These are phyloP conservation scores for Musca domestica DNA, from an alignment of 1,140 invertebrate genomes.

Conservation along the genomic window DNA sequence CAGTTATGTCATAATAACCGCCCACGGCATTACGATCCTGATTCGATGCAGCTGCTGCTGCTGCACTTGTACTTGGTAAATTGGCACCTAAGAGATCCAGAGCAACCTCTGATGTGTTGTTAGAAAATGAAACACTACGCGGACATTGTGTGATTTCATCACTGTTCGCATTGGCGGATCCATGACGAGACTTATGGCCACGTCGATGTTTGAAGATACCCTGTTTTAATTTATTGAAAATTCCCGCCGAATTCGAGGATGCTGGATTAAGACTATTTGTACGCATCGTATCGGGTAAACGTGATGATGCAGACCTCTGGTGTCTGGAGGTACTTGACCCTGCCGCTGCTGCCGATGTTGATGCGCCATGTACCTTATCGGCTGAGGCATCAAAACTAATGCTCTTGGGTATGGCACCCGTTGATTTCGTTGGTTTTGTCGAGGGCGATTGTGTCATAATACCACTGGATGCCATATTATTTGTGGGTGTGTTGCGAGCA, in stretches of 20 bases:
- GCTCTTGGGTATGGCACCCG: constrained; percentile 85
- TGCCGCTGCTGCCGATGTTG: not conserved
- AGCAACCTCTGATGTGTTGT: constrained; percentile 28
- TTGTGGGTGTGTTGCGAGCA: not conserved
- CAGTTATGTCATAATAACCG: constrained; percentile 57
- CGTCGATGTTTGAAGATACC: constrained; percentile 65
- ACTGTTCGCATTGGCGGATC: constrained; percentile 35
- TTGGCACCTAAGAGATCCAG: constrained; percentile 23
- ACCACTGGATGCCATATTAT: not conserved
- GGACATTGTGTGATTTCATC: constrained; percentile 15
- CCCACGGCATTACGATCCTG: constrained; percentile 46
- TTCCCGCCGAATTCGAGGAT: constrained; percentile 54
- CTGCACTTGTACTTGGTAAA: constrained; percentile 23
- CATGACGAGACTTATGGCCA: constrained; percentile 57
- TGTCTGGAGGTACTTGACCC: not conserved
- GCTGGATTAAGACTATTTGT: not conserved
- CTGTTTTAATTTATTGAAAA: constrained; percentile 67
- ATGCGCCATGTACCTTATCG: constrained; percentile 59
- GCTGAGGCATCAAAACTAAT: constrained; percentile 90
- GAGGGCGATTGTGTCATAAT: not conserved
- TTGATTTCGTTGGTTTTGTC: constrained; percentile 62
- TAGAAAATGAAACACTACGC: constrained; percentile 48
- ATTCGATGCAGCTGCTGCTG: not conserved
- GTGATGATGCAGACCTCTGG: constrained; percentile 1
- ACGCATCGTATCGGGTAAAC: not conserved